phyloP scores from a whole-genome alignment of 2,888 invertebrate species.

The Polydesmus complanatus region DNA sequence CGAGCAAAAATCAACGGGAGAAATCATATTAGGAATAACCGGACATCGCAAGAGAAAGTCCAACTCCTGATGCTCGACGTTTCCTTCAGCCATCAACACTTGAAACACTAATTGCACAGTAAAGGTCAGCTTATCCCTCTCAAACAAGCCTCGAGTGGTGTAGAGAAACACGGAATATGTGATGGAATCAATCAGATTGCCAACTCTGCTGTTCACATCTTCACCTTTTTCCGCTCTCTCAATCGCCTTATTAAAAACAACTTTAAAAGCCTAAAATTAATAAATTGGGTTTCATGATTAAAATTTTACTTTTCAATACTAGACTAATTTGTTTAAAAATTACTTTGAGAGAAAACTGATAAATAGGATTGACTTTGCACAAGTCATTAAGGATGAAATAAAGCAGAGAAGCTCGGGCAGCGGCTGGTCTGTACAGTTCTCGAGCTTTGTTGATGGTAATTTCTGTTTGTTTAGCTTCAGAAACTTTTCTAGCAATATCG shows the following conservation, averaged over 20 bases:
- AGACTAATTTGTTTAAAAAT: not conserved
- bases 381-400: slow-evolving; percentile 92
- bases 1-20: slow-evolving; percentile 86
- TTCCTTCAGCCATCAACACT: slow-evolving; percentile 22
- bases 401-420: slow-evolving; percentile 78
- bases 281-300: not conserved
- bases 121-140: slow-evolving; percentile 91
- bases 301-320: not conserved
- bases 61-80: slow-evolving; percentile 48
- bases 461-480: slow-evolving; percentile 83
- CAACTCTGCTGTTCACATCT: slow-evolving; percentile 60
- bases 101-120: slow-evolving; percentile 92
- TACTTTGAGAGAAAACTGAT: slow-evolving; percentile 90
- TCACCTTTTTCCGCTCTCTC: slow-evolving; percentile 69
- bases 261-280: slow-evolving; percentile 66
- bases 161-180: slow-evolving; percentile 90
- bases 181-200: slow-evolving; percentile 84
- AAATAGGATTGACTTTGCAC: slow-evolving; percentile 90
- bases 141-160: slow-evolving; percentile 84
- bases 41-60: slow-evolving; percentile 89
- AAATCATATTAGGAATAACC: slow-evolving; percentile 76
- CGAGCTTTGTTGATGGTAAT: slow-evolving; percentile 83
- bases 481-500: slow-evolving; percentile 83
- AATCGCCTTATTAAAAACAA: slow-evolving; percentile 95
- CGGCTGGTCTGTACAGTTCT: slow-evolving; percentile 81